These are phyloP conservation scores for Drosophila austrosaltans DNA, from an alignment of 2,888 invertebrate species.

Conservation along the genomic window DNA sequence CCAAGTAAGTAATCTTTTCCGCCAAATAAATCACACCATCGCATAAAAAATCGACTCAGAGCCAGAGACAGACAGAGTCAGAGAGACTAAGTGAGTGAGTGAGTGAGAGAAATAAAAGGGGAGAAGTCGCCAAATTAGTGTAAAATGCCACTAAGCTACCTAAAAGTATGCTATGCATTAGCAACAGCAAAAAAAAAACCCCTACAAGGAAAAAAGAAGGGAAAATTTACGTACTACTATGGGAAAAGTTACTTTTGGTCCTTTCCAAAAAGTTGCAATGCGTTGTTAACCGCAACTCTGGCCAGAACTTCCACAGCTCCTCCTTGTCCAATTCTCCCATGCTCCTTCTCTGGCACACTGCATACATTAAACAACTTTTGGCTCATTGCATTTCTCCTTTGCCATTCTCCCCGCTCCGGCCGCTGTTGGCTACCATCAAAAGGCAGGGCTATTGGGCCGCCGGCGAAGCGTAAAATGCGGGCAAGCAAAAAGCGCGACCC, in stretches of 20 bases:
- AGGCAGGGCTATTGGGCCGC: slow-evolving; percentile 66
- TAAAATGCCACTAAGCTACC: slow-evolving; percentile 77
- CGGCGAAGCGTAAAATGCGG: slow-evolving; percentile 77
- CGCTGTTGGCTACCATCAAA: slow-evolving; percentile 60
- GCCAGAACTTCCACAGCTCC: background rate
- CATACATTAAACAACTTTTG: slow-evolving; percentile 81
- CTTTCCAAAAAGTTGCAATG: slow-evolving; percentile 68
- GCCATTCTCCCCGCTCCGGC: slow-evolving; percentile 12
- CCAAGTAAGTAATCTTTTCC: slow-evolving; percentile 81
- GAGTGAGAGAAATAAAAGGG: background rate
- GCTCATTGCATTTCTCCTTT: slow-evolving; percentile 73
- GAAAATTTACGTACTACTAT: slow-evolving; percentile 62
- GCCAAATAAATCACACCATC: slow-evolving; percentile 83
- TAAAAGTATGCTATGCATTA: slow-evolving; percentile 71
- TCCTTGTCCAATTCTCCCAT: background rate
- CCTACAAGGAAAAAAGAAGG: slow-evolving; percentile 29
- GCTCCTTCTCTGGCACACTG: slow-evolving; percentile 49
- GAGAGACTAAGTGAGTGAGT: too few relatives aligned
- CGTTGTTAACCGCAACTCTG: slow-evolving; percentile 72
- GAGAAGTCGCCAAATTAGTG: slow-evolving; percentile 74
- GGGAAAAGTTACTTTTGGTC: slow-evolving; percentile 70
- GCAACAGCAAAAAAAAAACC: slow-evolving; percentile 22
- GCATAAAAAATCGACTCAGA: slow-evolving; percentile 34
- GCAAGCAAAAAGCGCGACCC: slow-evolving; percentile 70
- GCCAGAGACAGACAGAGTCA: slow-evolving; percentile 34